phyloP scores from a whole-genome alignment of 2,797 vertebrate species.

The Clarias fuscus region DNA sequence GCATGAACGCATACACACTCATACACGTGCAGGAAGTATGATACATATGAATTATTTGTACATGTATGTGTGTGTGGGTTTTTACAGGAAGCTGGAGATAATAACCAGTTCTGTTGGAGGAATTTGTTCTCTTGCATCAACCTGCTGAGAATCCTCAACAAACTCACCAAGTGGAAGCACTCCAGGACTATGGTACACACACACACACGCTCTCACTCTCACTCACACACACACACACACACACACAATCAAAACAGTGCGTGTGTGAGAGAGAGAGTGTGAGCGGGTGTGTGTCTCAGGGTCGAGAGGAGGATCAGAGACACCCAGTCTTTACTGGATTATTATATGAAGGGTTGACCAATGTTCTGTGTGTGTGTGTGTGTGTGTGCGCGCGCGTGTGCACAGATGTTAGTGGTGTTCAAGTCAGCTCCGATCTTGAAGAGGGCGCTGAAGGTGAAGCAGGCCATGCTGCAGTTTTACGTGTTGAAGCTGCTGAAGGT shows the following conservation, averaged over 20 bases:
- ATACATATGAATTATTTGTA: neutral
- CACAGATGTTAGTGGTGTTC: slow-evolving; percentile 95
- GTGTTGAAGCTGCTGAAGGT: slow-evolving; percentile 92
- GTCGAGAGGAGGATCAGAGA: too few relatives aligned
- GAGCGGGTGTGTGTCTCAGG: too few relatives aligned
- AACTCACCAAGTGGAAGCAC: slow-evolving; percentile 98
- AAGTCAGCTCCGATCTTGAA: slow-evolving; percentile 96
- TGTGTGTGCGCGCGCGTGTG: neutral
- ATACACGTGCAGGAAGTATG: neutral
- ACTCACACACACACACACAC: slow-evolving; percentile 1
- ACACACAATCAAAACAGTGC: neutral
- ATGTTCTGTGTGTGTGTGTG: neutral
- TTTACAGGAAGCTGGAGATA: slow-evolving; percentile 93
- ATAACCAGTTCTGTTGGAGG: slow-evolving; percentile 98
- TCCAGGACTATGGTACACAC: slow-evolving; percentile 88
- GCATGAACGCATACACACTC: neutral
- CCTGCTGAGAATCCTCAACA: slow-evolving; percentile 95
- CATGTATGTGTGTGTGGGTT: neutral
- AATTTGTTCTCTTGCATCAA: slow-evolving; percentile 98
- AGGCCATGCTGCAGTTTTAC: slow-evolving; percentile 98
- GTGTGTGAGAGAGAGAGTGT: too few relatives aligned
- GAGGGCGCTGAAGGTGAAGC: slow-evolving; percentile 92
- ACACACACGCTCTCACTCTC: too few relatives aligned
- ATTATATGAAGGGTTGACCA: too few relatives aligned
- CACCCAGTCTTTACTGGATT: slow-evolving; percentile 1